Evolutionary conservation across 2,888 invertebrate genomes (phyloP), one percentile per base, ranked within the genome.

Genomic region (Ichneumoninae sp.): DNA sequence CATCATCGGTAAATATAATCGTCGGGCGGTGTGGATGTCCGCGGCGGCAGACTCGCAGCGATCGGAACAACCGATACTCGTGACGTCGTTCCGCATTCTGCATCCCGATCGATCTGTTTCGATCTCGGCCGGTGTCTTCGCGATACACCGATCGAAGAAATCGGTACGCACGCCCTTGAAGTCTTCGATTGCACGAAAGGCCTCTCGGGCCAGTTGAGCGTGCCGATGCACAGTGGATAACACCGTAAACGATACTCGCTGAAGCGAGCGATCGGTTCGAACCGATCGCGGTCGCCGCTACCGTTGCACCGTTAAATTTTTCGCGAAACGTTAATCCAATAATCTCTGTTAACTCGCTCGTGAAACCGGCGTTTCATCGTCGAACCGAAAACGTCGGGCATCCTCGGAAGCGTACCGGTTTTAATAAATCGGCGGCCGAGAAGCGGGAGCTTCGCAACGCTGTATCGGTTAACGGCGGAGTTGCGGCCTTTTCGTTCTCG

Each of bases 241-340:
- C 70, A 80, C 71, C 76, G 76, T 62, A 44, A 82, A 40, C 66
- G 83, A 72, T 57, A 40, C 44, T 77, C 77, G 74, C 16, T 50
- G 74, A 65, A 74, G 68, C 80, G 80, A 69, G 72, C 72, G 62
- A 80, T 80, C 80, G 77, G 36, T 80, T 74, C 44, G 44, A 44
- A 40, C 40, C 40, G 40, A 40, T 40, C 40, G 1, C 40, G 44
- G 13, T 13, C 5, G 1, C 66, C 19, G 66, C 36, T 22, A 19
- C 40, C 33, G 70, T 72, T 26, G n/a, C 26, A 16, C 30, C 5
- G 60, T 30, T 6, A 62, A n/a, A 62, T 74, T 74, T 74, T 44
- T 26, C 72, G 16, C 74, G 13, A 6, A 50, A 72, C 72, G 50
- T 65, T 75, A 36, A 75, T 75, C 65, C 33, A 52, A 75, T 75